phyloP scores from a whole-genome alignment of 1,140 invertebrate species.

The Drosophila biarmipes region DNA sequence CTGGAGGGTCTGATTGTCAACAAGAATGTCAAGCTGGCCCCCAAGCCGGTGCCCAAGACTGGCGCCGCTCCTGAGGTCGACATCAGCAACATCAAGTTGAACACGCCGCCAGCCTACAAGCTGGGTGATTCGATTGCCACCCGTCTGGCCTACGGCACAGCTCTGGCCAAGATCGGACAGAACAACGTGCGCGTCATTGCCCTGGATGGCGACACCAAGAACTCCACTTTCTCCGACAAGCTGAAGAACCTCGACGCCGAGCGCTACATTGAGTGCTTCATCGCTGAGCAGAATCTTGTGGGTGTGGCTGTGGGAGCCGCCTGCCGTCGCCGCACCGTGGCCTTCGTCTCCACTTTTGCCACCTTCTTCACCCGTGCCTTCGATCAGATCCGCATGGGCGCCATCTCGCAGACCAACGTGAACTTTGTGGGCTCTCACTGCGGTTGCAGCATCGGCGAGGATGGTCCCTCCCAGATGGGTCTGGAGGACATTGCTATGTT shows the following conservation, averaged over 20 bases:
- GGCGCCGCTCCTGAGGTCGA: conserved; percentile 90
- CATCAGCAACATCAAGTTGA: conserved; percentile 91
- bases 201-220: conserved; percentile 98
- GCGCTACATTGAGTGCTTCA: conserved; percentile 98
- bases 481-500: conserved; percentile 99
- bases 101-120: conserved; percentile 94
- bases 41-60: conserved; percentile 88
- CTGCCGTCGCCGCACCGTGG: conserved; percentile 94
- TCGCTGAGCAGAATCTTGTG: conserved; percentile 99
- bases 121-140: conserved; percentile 94
- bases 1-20: conserved; percentile 89
- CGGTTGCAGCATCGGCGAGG: conserved; percentile 97
- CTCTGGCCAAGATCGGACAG: conserved; percentile 94
- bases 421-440: conserved; percentile 98
- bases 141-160: conserved; percentile 96
- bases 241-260: conserved; percentile 91
- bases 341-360: conserved; percentile 98
- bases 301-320: conserved; percentile 97
- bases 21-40: conserved; percentile 85
- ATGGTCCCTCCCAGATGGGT: conserved; percentile 99
- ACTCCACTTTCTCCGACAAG: conserved; percentile 98
- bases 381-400: conserved; percentile 99
- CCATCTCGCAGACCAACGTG: conserved; percentile 98
- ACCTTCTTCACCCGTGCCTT: conserved; percentile 98
- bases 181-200: conserved; percentile 94